phyloP scores from a whole-genome alignment of 2,113 vertebrate genomes.

The Sinocyclocheilus maitianheensis region DNA sequence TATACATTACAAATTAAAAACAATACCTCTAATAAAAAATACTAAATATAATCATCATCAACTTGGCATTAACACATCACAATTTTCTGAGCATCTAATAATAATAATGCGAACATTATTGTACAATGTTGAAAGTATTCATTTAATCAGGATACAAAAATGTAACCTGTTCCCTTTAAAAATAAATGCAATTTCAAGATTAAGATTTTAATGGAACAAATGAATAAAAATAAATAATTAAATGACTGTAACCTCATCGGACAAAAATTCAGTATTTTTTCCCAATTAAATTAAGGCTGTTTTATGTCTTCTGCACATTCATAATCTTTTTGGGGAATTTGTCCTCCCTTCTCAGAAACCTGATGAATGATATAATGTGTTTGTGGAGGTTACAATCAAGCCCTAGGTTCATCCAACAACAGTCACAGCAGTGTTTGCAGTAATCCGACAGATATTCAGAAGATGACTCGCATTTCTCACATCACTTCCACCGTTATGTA shows the following conservation, averaged over 20 bases:
- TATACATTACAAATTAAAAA: background rate
- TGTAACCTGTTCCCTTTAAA: background rate
- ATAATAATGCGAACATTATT: background rate
- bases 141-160: background rate
- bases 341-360: background rate
- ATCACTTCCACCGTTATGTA: slow-evolving; percentile 28
- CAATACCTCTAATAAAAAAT: background rate
- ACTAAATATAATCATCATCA: background rate
- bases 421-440: slow-evolving; percentile 2
- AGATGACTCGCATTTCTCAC: slow-evolving; percentile 31
- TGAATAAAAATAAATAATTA: background rate
- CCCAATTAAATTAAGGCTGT: background rate
- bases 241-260: background rate
- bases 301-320: slow-evolving; percentile 13
- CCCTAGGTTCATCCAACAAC: background rate
- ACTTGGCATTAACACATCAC: background rate
- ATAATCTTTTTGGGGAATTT: background rate
- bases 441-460: slow-evolving; percentile 16
- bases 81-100: background rate
- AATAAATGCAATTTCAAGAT: background rate
- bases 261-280: background rate
- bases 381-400: background rate
- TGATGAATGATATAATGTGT: background rate
- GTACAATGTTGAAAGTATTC: background rate
- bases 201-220: background rate